Conservation (phyloP, 2,113 vertebrate genomes). For the Heteronetta atricapilla region DNA sequence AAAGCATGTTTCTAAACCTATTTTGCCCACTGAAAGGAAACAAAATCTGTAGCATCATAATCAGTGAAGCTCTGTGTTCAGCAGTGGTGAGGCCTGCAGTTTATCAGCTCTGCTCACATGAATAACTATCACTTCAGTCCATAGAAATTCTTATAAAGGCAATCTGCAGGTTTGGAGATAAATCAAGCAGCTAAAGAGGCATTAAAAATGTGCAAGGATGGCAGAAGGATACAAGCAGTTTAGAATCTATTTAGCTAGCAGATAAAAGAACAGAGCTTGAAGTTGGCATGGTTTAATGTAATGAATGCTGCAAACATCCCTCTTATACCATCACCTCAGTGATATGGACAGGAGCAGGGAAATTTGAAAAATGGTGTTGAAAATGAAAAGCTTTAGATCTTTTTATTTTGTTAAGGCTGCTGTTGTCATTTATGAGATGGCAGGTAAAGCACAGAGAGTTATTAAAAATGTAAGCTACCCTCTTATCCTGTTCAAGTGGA, state of each 20-base stretch:
- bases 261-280: slow-evolving; percentile 40
- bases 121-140: slow-evolving; percentile 62
- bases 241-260: slow-evolving; percentile 48
- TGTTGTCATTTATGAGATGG: not conserved
- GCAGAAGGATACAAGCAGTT: slow-evolving; percentile 21
- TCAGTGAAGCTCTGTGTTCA: not conserved
- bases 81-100: not conserved
- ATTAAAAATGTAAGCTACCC: slow-evolving; percentile 18
- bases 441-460: not conserved
- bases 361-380: not conserved
- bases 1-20: not conserved
- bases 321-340: not conserved
- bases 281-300: not conserved
- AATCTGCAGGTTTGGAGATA: slow-evolving; percentile 58
- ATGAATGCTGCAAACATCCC: not conserved
- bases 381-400: slow-evolving; percentile 4
- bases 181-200: slow-evolving; percentile 60
- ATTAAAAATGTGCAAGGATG: slow-evolving; percentile 50
- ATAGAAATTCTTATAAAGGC: slow-evolving; percentile 53
- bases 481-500: not conserved
- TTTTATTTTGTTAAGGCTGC: not conserved
- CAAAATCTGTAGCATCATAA: slow-evolving; percentile 1
- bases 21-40: slow-evolving; percentile 48
- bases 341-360: not conserved
- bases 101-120: slow-evolving; percentile 43